phyloP scores from a whole-genome alignment of 2,113 vertebrate species.

The Periophthalmodon schlosseri region DNA sequence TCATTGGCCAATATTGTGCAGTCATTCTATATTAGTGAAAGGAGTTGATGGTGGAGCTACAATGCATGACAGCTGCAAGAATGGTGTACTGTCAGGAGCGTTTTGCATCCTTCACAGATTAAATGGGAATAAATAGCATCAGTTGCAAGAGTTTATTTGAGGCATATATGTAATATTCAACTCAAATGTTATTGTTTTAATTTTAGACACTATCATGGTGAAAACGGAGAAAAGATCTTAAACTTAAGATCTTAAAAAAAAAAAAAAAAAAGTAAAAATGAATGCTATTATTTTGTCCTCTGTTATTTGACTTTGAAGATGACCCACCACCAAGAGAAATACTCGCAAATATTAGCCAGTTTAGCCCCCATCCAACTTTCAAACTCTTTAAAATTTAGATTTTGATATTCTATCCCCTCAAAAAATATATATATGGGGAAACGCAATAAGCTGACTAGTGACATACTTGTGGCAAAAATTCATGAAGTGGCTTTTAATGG shows the following conservation, averaged over 20 bases:
- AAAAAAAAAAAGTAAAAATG: background rate
- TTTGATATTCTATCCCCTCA: no score
- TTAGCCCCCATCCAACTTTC: background rate
- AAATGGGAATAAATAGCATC: slow-evolving; percentile 9
- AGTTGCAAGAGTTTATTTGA: background rate
- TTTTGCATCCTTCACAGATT: slow-evolving; percentile 24
- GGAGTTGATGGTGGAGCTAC: background rate
- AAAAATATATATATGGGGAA: no score
- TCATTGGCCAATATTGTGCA: slow-evolving; percentile 30
- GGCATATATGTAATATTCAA: background rate
- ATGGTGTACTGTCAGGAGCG: background rate
- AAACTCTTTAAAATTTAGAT: no score
- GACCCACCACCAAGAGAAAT: background rate
- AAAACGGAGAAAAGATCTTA: background rate
- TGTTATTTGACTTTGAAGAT: background rate
- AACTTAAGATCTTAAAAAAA: background rate
- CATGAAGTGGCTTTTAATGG: background rate
- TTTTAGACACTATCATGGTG: background rate
- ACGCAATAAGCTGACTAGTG: no score
- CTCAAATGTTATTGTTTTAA: background rate
- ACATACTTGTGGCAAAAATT: no score
- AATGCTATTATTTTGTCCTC: background rate
- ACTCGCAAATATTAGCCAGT: background rate
- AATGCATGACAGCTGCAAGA: slow-evolving; percentile 10
- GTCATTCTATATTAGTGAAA: slow-evolving; percentile 33